Percentiles rank a stretch among this genome's conserved stretches.
Evolutionary conservation across 1,140 invertebrate genomes (phyloP).

Genomic region (Magallana ariakensis): DNA sequence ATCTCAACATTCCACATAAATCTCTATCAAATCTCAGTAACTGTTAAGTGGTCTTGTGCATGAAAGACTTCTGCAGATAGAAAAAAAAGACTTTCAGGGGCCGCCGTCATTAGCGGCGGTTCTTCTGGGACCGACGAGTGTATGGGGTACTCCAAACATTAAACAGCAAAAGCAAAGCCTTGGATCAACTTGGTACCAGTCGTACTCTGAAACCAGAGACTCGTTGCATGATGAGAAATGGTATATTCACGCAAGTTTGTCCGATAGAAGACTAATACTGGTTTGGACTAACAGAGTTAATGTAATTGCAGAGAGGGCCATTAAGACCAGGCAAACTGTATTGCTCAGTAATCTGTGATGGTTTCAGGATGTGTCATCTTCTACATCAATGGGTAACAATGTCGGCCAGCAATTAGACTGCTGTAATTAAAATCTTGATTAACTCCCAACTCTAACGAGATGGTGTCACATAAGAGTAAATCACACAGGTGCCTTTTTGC

Average conservation of each 20-base stretch:
- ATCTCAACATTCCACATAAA: slow-evolving; percentile 17
- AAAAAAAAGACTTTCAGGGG: background rate
- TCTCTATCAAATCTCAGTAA: background rate
- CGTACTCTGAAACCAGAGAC: background rate
- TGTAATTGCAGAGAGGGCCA: background rate
- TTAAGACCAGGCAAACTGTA: background rate
- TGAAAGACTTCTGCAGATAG: slow-evolving; percentile 10
- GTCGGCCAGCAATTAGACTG: slow-evolving; percentile 2
- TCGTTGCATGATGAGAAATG: background rate
- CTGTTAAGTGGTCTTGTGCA: slow-evolving; percentile 12
- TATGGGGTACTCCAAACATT: background rate
- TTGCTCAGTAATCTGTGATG: background rate
- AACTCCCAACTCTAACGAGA: slow-evolving; percentile 14
- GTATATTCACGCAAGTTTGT: background rate
- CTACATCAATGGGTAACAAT: slow-evolving; percentile 14
- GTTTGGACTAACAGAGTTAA: background rate
- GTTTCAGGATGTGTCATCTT: slow-evolving; percentile 6
- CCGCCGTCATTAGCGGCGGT: background rate
- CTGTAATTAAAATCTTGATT: slow-evolving; percentile 29
- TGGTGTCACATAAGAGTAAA: background rate
- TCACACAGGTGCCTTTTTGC: background rate
- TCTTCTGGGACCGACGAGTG: background rate
- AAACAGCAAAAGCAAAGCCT: background rate
- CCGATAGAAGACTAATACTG: background rate
- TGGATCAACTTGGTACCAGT: background rate